Percentiles rank a stretch among this genome's conserved stretches.
These are phyloP conservation scores for Phengaris arion DNA, from an alignment of 2,888 invertebrate genomes.

Conservation along the genomic window DNA sequence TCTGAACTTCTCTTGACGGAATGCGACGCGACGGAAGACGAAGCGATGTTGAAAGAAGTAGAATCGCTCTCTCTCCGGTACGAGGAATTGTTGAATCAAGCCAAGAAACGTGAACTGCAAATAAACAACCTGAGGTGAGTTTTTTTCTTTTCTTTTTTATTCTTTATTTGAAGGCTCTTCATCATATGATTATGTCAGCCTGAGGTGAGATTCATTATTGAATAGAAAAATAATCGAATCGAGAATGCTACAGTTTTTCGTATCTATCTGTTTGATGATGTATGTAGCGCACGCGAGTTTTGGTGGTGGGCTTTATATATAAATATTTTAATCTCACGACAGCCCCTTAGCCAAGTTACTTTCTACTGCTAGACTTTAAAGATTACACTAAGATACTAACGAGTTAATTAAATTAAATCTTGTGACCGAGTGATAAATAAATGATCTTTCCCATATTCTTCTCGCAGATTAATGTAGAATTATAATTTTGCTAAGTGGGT, in stretches of 20 bases:
- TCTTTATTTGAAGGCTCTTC: no score
- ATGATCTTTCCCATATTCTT: background rate
- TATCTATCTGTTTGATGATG: conserved; percentile 34
- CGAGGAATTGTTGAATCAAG: conserved; percentile 83
- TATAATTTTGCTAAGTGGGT: conserved; percentile 11
- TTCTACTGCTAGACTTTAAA: conserved; percentile 8
- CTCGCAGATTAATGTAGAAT: background rate
- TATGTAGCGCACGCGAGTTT: conserved; percentile 39
- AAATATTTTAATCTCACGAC: conserved; percentile 14
- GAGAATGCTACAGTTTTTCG: conserved; percentile 28
- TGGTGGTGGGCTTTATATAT: conserved; percentile 39
- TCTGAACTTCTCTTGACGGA: conserved; percentile 86
- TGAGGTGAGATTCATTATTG: conserved; percentile 80
- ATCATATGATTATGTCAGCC: no score
- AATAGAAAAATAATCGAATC: conserved; percentile 13
- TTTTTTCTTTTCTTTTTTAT: no score
- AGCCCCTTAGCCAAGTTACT: conserved; percentile 15
- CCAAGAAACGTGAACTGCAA: conserved; percentile 87
- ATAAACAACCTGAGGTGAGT: conserved; percentile 88
- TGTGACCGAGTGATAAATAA: background rate
- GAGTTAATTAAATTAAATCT: background rate
- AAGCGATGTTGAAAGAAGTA: conserved; percentile 83
- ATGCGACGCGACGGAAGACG: conserved; percentile 83
- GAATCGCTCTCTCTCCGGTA: conserved; percentile 83
- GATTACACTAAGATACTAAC: background rate